A percentile compares a stretch with the other conserved stretches of the same genome.
These are phyloP conservation scores for Tribolium madens DNA, from an alignment of 1,140 invertebrate species.

Conservation along the genomic window DNA sequence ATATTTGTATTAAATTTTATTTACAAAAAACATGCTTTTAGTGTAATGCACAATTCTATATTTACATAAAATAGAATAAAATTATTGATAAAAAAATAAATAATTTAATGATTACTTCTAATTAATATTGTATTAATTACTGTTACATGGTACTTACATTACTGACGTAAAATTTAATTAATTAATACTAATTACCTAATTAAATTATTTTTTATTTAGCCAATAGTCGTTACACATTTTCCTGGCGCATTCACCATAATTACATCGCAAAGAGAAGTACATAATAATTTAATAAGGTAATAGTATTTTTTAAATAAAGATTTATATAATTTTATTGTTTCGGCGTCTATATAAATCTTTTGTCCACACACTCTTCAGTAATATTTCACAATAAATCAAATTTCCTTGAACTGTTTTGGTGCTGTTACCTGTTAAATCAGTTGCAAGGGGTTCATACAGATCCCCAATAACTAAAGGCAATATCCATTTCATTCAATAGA, in stretches of 20 bases:
- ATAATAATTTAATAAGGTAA: no score
- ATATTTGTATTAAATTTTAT: not conserved
- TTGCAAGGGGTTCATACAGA: not conserved
- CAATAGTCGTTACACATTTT: not conserved
- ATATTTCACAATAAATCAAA: not conserved
- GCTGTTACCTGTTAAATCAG: not conserved
- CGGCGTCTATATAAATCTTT: no score
- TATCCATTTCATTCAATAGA: slow-evolving; percentile 15
- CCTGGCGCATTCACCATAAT: not conserved
- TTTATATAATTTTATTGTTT: no score
- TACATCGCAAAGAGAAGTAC: not conserved
- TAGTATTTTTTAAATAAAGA: no score
- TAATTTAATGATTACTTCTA: not conserved
- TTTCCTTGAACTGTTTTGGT: not conserved
- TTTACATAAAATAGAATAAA: not conserved
- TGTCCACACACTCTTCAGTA: not conserved
- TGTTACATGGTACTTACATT: not conserved
- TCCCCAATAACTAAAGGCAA: slow-evolving; percentile 3
- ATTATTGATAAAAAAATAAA: not conserved
- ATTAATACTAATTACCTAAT: not conserved
- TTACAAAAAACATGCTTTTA: not conserved
- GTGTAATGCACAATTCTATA: not conserved
- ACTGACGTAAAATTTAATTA: not conserved
- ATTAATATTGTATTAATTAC: not conserved
- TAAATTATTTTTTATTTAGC: not conserved